Base-by-base conservation (phyloP, 2,113 vertebrate genomes). In the Podocnemis expansa region DNA sequence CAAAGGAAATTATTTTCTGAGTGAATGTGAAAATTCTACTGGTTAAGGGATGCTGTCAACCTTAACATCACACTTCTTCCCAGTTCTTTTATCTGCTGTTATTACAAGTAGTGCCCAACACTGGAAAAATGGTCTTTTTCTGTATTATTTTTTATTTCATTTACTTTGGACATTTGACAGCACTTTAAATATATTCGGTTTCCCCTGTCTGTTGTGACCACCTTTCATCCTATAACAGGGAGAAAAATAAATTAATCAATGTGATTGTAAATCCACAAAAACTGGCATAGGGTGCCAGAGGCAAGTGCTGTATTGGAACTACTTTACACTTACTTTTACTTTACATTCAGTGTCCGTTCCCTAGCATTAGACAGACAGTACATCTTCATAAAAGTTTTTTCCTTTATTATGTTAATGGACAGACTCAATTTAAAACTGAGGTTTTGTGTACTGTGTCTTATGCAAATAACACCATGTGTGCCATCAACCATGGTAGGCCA, bases 361-460 rank as follows among this genome's bases (percentile, higher is more conserved):
- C 45, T 93, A 84, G 73, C 45, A 34, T 11, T 27, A 82, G 10
- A 54, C 12, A 3, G 38, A 70, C 34, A 70, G n/a, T 8, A 70
- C 38, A 67, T 16, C n/a, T 70, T 70, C 34, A 22, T 70, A 3
- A 85, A 82, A 25, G 2, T 45, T 67, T 17, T 83, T 87, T 22
- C 78, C 17, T 38, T 19, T 67, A 38, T 21, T 67, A 67, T 67
- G 21, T 34, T 17, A 67, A 16, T 89, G 73, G 25, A 2, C 56
- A 1, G 9, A 6, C 0, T 0, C 54, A 2, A 45, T 54, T 81
- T 51, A 56, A 80, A 87, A 55, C n/a, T 82, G 52, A 56, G 41
- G 5, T 22, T 29, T 27, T 1, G 0, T 67, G 56, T 75, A 10
- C 3, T 0, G 19, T 51, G n/a, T 31, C 19, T 52, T 41, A 58